Percentiles rank a stretch among this genome's conserved stretches.
Evolutionary conservation across 2,797 vertebrate species (phyloP).

Genomic region (Nannoperca obscura): DNA sequence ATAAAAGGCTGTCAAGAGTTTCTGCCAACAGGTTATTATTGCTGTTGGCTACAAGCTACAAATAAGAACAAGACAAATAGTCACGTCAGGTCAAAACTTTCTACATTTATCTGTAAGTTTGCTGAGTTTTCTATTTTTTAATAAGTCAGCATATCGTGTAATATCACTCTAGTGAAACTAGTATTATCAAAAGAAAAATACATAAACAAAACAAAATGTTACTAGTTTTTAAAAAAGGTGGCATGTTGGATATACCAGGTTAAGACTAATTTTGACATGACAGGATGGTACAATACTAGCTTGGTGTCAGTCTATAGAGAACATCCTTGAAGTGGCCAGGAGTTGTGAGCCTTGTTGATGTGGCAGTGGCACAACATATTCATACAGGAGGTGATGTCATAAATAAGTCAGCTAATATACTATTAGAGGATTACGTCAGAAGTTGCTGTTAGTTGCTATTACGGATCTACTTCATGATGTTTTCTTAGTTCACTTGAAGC

Average conservation of each 20-base stretch:
- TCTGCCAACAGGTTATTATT: slow-evolving; percentile 6
- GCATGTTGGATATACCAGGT: background rate
- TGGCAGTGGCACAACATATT: slow-evolving; percentile 14
- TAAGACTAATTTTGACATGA: background rate
- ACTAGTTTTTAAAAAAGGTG: background rate
- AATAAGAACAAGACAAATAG: background rate
- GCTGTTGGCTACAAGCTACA: background rate
- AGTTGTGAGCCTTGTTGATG: slow-evolving; percentile 9
- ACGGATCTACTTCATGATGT: background rate
- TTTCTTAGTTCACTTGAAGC: slow-evolving; percentile 9
- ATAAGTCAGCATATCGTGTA: background rate
- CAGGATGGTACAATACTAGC: slow-evolving; percentile 4
- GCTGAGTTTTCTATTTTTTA: background rate
- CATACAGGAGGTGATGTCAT: slow-evolving; percentile 7
- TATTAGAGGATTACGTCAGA: too few relatives aligned
- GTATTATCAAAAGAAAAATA: background rate
- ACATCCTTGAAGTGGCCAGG: background rate
- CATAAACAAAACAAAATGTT: background rate
- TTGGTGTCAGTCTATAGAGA: background rate
- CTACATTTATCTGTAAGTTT: background rate
- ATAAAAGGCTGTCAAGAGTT: slow-evolving; percentile 21
- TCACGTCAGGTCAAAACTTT: slow-evolving; percentile 5
- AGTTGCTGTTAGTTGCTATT: too few relatives aligned
- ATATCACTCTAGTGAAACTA: background rate
- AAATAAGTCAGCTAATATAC: background rate